These are phyloP conservation scores for Myotis findleyi DNA, from an alignment of 2,797 vertebrate genomes.

Conservation along the genomic window DNA sequence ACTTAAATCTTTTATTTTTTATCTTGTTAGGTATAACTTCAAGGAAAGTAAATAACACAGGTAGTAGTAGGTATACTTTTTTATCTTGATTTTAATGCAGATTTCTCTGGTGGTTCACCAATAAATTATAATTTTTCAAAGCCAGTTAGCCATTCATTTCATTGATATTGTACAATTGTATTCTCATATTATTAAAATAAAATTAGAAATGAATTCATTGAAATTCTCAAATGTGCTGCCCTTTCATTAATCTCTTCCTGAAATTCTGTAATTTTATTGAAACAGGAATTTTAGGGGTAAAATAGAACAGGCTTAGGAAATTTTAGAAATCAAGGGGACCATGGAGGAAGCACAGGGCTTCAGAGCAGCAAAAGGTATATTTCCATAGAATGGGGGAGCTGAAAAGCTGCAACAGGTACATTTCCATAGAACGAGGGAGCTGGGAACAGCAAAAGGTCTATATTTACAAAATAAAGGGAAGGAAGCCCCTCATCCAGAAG, in stretches of 20 bases:
- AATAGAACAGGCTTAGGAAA: no score
- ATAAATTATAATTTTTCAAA: background rate
- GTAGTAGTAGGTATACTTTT: background rate
- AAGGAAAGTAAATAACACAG: background rate
- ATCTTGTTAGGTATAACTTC: background rate
- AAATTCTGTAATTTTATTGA: background rate
- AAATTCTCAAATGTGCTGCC: background rate
- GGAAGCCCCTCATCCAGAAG: no score
- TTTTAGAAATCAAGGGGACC: no score
- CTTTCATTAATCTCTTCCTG: background rate
- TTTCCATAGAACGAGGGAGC: no score
- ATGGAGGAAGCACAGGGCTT: no score
- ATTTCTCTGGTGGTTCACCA: background rate
- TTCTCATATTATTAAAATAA: background rate
- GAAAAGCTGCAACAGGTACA: no score
- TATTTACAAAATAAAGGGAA: no score
- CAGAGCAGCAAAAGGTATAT: no score
- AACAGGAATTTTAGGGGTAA: no score
- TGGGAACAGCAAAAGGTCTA: no score
- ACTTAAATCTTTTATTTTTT: background rate
- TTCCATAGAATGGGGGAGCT: no score
- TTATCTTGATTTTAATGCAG: constrained; percentile 42
- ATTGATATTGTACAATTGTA: background rate
- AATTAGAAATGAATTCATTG: constrained; percentile 23
- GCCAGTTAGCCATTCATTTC: background rate